Conservation (phyloP, 2,113 vertebrate species). For the Polypterus bichir region DNA sequence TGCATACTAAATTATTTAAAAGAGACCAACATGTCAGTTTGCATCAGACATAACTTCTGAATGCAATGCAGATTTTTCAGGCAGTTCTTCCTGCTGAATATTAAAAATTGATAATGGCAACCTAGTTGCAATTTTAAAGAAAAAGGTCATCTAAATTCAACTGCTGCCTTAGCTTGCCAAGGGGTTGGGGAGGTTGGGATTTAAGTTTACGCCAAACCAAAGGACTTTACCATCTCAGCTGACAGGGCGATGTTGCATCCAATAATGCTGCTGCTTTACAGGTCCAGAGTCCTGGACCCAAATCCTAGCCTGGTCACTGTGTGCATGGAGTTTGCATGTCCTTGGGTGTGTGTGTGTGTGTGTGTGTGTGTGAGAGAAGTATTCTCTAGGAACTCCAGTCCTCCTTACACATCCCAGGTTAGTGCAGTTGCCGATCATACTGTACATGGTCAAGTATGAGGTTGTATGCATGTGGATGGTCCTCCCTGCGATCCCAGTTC, state of each 20-base stretch:
- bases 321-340: no score
- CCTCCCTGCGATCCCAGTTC: no score
- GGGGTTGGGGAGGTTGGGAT: background rate
- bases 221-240: background rate
- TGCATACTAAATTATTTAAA: background rate
- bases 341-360: no score
- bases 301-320: background rate
- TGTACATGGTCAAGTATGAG: no score
- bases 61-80: background rate
- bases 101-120: background rate
- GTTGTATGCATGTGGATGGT: no score
- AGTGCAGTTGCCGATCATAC: no score
- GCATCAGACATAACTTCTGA: background rate
- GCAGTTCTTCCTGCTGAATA: background rate
- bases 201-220: background rate
- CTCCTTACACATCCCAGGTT: no score
- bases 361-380: no score
- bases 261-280: background rate
- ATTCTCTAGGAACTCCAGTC: no score
- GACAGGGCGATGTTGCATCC: background rate
- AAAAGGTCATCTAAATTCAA: constrained; percentile 1
- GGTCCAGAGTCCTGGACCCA: background rate
- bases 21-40: background rate
- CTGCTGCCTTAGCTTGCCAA: background rate
- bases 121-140: background rate